A percentile compares a stretch with the other conserved stretches of the same genome.
These are phyloP conservation scores for Caenorhabditis sp. DNA, from an alignment of 2,888 invertebrate species.

Conservation along the genomic window DNA sequence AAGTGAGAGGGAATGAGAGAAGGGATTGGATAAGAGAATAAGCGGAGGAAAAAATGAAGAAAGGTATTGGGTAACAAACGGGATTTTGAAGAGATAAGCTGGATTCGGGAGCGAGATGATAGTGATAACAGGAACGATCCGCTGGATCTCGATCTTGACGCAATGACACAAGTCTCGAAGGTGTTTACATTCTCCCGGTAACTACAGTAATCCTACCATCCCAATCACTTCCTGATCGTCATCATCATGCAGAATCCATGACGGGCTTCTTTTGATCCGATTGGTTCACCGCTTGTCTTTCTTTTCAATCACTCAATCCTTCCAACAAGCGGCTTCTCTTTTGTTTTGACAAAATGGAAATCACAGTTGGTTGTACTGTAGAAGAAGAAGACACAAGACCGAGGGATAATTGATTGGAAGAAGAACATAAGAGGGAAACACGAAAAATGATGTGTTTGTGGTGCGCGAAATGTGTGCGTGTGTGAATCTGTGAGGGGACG, in stretches of 20 bases:
- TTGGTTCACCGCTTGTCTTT: background rate
- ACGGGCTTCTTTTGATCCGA: background rate
- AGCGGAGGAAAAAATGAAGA: conserved; percentile 6
- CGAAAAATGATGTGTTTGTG: conserved; percentile 8
- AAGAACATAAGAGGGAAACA: background rate
- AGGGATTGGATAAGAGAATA: conserved; percentile 24
- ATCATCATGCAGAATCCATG: too few species aligned
- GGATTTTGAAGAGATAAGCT: conserved; percentile 15
- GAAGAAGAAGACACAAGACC: background rate
- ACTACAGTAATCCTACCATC: too few species aligned
- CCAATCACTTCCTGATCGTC: too few species aligned
- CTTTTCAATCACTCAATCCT: background rate
- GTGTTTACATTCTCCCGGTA: background rate
- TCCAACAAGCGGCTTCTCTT: background rate
- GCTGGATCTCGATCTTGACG: background rate
- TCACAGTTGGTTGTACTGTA: background rate
- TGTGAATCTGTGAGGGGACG: background rate
- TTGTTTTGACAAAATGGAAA: background rate
- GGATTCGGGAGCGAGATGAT: background rate
- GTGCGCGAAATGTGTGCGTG: conserved; percentile 4
- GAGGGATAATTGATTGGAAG: conserved; percentile 14
- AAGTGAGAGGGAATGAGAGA: background rate
- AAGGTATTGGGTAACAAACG: conserved; percentile 47
- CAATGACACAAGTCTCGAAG: background rate
- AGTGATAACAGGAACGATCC: background rate